Evolutionary conservation across 2,113 vertebrate genomes (phyloP).

Genomic region (Chamaea fasciata): DNA sequence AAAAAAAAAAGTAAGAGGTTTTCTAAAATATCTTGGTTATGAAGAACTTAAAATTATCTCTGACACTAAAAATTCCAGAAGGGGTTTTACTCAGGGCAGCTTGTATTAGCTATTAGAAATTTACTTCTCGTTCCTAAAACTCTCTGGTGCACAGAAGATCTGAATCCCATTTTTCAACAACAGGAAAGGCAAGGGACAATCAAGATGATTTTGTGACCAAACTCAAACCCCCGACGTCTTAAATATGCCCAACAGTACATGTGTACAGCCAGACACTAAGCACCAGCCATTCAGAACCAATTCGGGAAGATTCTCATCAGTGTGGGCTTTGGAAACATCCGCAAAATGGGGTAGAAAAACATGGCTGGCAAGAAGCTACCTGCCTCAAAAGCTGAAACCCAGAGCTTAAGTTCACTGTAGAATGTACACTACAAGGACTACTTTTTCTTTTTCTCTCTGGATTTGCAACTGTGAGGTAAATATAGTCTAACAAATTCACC

Average conservation of each 20-base stretch:
- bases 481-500: neutral
- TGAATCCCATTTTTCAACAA: neutral
- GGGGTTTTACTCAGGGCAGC: neutral
- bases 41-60: neutral
- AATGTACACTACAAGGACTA: neutral
- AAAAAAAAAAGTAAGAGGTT: neutral
- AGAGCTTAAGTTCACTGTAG: neutral
- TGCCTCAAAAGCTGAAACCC: neutral
- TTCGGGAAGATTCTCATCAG: neutral
- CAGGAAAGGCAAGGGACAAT: neutral
- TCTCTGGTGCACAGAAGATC: neutral
- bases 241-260: neutral
- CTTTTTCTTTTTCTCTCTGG: neutral
- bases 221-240: neutral
- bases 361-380: neutral
- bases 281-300: neutral
- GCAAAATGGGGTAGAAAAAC: neutral
- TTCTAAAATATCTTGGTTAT: neutral
- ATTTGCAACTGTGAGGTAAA: neutral
- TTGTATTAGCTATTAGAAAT: neutral
- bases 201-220: neutral
- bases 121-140: neutral
- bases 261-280: neutral
- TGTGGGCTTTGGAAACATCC: neutral
- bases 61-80: neutral